Percentiles rank a stretch among this genome's conserved stretches.
phyloP scores from a whole-genome alignment of 2,888 invertebrate genomes.

The Eristalis intricaria region DNA sequence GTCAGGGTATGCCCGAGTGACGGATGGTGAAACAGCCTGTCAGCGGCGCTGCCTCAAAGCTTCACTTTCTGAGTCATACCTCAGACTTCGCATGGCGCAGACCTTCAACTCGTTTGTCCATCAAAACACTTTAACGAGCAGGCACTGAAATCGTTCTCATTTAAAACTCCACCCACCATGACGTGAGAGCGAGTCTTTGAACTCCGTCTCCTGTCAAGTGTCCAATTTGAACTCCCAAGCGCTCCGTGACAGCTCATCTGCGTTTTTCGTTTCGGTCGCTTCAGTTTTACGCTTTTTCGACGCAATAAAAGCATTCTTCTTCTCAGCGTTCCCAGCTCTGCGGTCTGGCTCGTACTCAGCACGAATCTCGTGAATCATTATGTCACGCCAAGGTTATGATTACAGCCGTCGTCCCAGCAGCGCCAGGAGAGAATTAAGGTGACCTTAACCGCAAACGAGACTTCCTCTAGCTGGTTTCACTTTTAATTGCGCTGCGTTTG shows the following conservation, averaged over 20 bases:
- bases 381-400: not conserved
- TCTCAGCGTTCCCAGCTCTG: not conserved
- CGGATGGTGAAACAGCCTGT: no score
- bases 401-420: not conserved
- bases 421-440: not conserved
- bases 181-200: not conserved
- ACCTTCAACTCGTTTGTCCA: not conserved
- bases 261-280: no score
- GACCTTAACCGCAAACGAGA: conserved; percentile 52
- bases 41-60: no score
- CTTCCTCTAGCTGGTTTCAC: conserved; percentile 47
- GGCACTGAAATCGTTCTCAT: not conserved
- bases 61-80: no score
- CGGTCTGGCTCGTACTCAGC: not conserved
- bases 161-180: not conserved
- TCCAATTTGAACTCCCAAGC: not conserved
- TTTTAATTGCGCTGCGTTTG: conserved; percentile 47
- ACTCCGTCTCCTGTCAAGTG: not conserved
- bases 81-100: no score
- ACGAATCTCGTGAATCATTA: not conserved
- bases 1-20: no score
- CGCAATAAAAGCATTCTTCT: not conserved
- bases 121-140: not conserved
- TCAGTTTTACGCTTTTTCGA: not conserved
- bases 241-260: not conserved